phyloP scores from a whole-genome alignment of 2,797 vertebrate genomes.

The Tenualosa thibaudeaui region DNA sequence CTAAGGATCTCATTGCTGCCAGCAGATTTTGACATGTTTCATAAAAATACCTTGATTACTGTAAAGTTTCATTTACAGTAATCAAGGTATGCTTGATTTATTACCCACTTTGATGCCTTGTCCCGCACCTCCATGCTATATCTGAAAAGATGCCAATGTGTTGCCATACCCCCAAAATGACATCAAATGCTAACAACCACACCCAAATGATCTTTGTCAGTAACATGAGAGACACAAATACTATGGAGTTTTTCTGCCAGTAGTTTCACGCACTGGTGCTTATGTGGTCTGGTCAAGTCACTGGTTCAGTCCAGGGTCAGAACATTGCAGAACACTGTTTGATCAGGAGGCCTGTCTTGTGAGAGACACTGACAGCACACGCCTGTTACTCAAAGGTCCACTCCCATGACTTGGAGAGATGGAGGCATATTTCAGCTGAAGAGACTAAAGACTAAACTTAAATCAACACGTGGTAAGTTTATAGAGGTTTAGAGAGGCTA shows the following conservation, averaged over 20 bases:
- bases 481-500: not conserved
- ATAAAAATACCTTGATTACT: no score
- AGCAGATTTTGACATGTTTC: no score
- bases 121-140: no score
- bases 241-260: not conserved
- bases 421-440: not conserved
- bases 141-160: not conserved
- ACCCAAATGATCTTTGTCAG: not conserved
- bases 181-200: not conserved
- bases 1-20: no score
- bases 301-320: not conserved
- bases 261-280: not conserved
- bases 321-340: not conserved
- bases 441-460: not conserved
- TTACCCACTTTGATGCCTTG: not conserved
- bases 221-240: slow-evolving; percentile 2
- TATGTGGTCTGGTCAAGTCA: not conserved
- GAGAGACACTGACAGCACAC: not conserved
- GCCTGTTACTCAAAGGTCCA: not conserved
- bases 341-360: not conserved
- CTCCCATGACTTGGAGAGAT: not conserved
- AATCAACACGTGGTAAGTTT: not conserved
- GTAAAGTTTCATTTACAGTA: no score
- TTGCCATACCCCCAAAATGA: not conserved
- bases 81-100: not conserved